These are phyloP conservation scores for Notothenia coriiceps DNA, from an alignment of 2,113 vertebrate species.

Conservation along the genomic window DNA sequence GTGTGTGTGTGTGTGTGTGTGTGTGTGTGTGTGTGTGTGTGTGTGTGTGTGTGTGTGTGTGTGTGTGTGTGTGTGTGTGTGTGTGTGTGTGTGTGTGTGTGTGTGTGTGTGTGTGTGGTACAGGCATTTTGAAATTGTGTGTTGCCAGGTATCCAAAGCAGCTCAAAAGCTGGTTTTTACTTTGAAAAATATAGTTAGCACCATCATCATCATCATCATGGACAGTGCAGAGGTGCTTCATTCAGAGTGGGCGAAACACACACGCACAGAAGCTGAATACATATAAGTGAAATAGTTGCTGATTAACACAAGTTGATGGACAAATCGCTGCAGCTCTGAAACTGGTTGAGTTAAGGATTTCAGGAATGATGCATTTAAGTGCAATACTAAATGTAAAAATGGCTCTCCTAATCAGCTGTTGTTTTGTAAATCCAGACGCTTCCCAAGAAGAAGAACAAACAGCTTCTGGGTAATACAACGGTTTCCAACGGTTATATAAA, in stretches of 20 bases:
- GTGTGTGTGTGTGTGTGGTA: neutral
- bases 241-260: neutral
- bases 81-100: neutral
- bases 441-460: neutral
- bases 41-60: neutral
- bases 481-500: too few relatives aligned
- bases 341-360: neutral
- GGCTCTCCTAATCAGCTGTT: neutral
- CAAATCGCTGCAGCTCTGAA: neutral
- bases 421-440: neutral
- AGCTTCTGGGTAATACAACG: neutral
- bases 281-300: neutral
- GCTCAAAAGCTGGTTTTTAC: slow-evolving; percentile 50
- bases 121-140: neutral
- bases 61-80: neutral
- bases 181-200: slow-evolving; percentile 27
- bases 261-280: neutral
- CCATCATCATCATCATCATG: neutral
- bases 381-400: neutral
- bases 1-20: slow-evolving; percentile 1
- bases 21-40: slow-evolving; percentile 1
- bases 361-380: neutral
- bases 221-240: neutral
- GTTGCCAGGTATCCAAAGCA: slow-evolving; percentile 29
- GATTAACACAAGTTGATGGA: neutral